Conservation (phyloP, 2,113 vertebrate genomes). For the Lipophrys pholis region DNA sequence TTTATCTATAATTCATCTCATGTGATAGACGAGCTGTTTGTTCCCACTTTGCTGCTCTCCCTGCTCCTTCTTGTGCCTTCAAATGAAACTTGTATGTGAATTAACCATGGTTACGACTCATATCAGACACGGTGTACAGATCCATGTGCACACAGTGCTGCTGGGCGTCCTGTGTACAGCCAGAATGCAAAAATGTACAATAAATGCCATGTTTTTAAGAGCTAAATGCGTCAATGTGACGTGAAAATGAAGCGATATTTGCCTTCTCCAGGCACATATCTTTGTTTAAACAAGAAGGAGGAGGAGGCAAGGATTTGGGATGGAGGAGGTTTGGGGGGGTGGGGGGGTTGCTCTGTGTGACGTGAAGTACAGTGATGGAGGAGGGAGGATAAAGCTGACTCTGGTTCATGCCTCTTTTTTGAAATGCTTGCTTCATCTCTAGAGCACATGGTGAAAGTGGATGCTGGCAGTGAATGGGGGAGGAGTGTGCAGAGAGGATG, state of each 20-base stretch:
- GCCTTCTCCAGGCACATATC: slow-evolving; percentile 47
- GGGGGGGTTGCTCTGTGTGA: slow-evolving; percentile 32
- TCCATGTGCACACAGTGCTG: slow-evolving; percentile 21
- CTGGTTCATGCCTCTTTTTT: slow-evolving; percentile 36
- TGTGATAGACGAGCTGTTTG: neutral
- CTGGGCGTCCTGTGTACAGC: slow-evolving; percentile 7
- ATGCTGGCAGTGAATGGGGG: neutral
- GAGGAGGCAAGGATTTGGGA: slow-evolving; percentile 46
- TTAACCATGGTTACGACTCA: slow-evolving; percentile 57
- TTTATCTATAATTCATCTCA: neutral
- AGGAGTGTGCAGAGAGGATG: slow-evolving; percentile 10
- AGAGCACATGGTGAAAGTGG: slow-evolving; percentile 28
- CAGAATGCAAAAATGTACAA: slow-evolving; percentile 36
- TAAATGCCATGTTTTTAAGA: slow-evolving; percentile 41
- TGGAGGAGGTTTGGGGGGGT: slow-evolving; percentile 5
- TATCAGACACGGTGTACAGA: slow-evolving; percentile 43
- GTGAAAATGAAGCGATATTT: slow-evolving; percentile 34
- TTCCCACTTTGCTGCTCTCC: neutral
- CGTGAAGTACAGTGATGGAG: slow-evolving; percentile 54
- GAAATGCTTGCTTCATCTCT: slow-evolving; percentile 29
- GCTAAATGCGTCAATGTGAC: slow-evolving; percentile 51
- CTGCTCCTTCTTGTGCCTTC: neutral
- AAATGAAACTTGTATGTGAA: slow-evolving; percentile 42
- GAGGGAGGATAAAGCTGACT: slow-evolving; percentile 56
- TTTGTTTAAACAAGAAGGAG: slow-evolving; percentile 63